Conservation (phyloP, 2,113 vertebrate genomes). For the Actenoides hombroni region DNA sequence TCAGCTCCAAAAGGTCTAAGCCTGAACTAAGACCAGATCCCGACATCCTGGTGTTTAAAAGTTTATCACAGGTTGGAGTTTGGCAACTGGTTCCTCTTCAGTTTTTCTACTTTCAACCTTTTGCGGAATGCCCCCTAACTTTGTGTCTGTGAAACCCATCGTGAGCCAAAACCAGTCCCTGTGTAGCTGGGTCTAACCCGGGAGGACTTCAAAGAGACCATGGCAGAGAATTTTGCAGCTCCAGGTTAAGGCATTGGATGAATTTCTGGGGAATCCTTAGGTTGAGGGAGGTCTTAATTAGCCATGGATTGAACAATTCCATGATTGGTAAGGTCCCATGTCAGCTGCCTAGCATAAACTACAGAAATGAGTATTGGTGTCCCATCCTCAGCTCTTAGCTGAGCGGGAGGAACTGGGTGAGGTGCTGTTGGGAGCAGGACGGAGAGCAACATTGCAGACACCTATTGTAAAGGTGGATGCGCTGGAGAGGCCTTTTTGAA, state of each 20-base stretch:
- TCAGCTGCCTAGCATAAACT: neutral
- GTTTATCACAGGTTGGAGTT: neutral
- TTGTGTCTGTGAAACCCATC: neutral
- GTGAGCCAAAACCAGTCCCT: neutral
- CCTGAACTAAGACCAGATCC: neutral
- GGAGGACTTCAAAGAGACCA: neutral
- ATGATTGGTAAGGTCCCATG: neutral
- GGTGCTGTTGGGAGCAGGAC: neutral
- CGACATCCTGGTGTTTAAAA: neutral
- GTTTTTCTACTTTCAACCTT: neutral
- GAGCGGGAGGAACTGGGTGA: neutral
- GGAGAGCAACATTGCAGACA: neutral
- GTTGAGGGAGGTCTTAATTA: neutral
- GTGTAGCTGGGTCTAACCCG: neutral
- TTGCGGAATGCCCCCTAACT: neutral
- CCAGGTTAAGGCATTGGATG: accelerated
- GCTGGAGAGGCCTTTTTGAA: neutral
- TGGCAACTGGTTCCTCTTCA: neutral
- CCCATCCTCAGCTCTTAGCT: neutral
- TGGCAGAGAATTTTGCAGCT: neutral
- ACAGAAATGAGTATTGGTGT: accelerated
- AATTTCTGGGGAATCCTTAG: neutral
- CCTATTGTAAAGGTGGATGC: neutral
- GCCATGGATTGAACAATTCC: neutral
- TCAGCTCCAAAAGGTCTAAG: neutral